phyloP scores from a whole-genome alignment of 2,888 invertebrate genomes.

The Yponomeuta cagnagella region DNA sequence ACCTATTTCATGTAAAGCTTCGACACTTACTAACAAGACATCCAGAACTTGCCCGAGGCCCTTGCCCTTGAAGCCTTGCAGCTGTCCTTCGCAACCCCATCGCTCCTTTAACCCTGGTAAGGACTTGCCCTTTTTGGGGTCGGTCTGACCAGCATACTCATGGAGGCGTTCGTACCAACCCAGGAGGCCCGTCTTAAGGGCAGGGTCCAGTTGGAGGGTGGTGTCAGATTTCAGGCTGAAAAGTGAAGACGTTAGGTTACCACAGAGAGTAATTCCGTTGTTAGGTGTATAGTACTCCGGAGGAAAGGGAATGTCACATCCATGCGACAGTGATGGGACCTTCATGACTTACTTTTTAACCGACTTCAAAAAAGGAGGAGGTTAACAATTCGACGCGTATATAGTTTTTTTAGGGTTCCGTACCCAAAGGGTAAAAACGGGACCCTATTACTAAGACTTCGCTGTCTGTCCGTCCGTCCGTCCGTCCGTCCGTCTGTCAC shows the following conservation, averaged over 20 bases:
- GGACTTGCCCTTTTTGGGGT: slow-evolving; percentile 6
- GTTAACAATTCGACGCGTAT: too few relatives aligned
- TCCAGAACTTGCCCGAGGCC: slow-evolving; percentile 6
- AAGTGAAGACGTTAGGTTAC: background rate
- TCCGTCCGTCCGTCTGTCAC: too few relatives aligned
- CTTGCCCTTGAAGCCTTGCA: background rate
- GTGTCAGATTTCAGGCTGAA: slow-evolving; percentile 9
- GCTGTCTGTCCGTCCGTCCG: too few relatives aligned
- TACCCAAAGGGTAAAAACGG: too few relatives aligned
- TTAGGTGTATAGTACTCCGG: too few relatives aligned
- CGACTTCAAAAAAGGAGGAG: too few relatives aligned
- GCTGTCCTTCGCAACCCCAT: background rate
- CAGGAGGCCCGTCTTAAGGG: background rate
- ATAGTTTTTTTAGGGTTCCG: too few relatives aligned
- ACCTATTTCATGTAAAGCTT: background rate
- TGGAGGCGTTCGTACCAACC: background rate
- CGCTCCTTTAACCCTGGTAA: background rate
- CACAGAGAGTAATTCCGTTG: too few relatives aligned
- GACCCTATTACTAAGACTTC: too few relatives aligned
- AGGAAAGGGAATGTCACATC: too few relatives aligned
- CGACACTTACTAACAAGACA: slow-evolving; percentile 18
- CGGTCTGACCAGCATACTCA: background rate
- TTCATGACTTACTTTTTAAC: too few relatives aligned
- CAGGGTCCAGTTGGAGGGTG: background rate
- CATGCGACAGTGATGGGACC: too few relatives aligned